phyloP scores from a whole-genome alignment of 2,797 vertebrate species.

The Distichodus sexfasciatus region DNA sequence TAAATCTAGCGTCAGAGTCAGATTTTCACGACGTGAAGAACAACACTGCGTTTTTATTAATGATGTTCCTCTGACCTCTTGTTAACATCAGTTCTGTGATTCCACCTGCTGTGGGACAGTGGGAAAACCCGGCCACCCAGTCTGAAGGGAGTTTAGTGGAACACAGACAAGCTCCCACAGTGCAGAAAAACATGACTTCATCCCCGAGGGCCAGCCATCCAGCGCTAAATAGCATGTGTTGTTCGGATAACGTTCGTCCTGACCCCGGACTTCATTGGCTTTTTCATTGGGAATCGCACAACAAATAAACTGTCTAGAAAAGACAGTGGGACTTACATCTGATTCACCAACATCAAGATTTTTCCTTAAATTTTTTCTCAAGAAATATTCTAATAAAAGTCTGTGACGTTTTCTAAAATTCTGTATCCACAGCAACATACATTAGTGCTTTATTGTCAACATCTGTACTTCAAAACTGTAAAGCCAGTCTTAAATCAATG shows the following conservation, averaged over 20 bases:
- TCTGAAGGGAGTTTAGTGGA: neutral
- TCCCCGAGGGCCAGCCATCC: conserved; percentile 28
- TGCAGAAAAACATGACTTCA: conserved; percentile 51
- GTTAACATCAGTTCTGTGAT: conserved; percentile 30
- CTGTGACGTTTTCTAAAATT: too few relatives aligned
- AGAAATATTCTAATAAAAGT: too few relatives aligned
- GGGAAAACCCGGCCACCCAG: conserved; percentile 43
- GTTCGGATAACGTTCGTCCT: conserved; percentile 16
- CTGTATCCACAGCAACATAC: too few relatives aligned
- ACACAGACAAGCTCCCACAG: conserved; percentile 36
- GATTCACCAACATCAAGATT: too few relatives aligned
- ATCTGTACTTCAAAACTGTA: too few relatives aligned
- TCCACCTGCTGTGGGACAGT: conserved; percentile 49
- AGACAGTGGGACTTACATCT: conserved; percentile 22
- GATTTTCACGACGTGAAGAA: conserved; percentile 24
- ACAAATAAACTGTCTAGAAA: conserved; percentile 33
- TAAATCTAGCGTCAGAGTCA: neutral
- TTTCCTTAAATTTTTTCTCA: too few relatives aligned
- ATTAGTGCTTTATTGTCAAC: too few relatives aligned
- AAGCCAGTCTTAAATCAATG: too few relatives aligned
- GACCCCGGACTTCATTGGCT: too few relatives aligned
- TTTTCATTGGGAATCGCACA: conserved; percentile 17
- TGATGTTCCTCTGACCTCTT: conserved; percentile 41
- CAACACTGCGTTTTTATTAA: conserved; percentile 45
- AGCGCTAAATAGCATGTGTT: conserved; percentile 25